Conservation (phyloP, 1,140 invertebrate species). For the Eciton burchellii region DNA sequence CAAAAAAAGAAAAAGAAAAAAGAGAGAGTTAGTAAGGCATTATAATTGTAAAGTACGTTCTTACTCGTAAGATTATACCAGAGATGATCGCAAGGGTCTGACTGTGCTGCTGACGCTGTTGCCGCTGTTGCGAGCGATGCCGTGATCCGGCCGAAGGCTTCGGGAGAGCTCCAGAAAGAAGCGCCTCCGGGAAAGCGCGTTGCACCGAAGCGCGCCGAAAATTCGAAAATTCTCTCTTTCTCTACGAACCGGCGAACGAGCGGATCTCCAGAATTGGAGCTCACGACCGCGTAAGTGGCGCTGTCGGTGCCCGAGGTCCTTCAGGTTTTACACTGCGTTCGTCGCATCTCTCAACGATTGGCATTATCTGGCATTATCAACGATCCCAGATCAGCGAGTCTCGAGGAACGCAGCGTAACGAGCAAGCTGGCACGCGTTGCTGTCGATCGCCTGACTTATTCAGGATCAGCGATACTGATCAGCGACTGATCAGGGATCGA, state of each 20-base stretch:
- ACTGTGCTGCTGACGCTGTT: slow-evolving; percentile 56
- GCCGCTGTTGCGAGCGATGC: slow-evolving; percentile 60
- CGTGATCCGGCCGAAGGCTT: slow-evolving; percentile 67
- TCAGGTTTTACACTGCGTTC: too few species aligned
- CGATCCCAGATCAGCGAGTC: too few species aligned
- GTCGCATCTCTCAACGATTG: too few species aligned
- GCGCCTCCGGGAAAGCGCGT: slow-evolving; percentile 6
- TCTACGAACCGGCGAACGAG: slow-evolving; percentile 55
- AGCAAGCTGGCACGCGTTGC: not conserved
- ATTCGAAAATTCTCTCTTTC: not conserved
- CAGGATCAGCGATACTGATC: not conserved
- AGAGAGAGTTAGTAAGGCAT: slow-evolving; percentile 74
- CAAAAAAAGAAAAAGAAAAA: slow-evolving; percentile 58
- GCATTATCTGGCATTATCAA: too few species aligned
- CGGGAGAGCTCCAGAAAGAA: slow-evolving; percentile 27
- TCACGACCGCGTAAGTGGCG: slow-evolving; percentile 50
- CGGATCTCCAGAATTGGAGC: slow-evolving; percentile 60
- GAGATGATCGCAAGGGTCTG: slow-evolving; percentile 76
- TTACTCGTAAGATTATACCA: slow-evolving; percentile 74
- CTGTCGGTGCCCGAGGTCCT: not conserved
- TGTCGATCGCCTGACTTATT: not conserved
- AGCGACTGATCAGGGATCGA: too few species aligned
- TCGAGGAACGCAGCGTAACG: too few species aligned
- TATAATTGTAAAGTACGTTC: slow-evolving; percentile 82
- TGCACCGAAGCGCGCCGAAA: not conserved